Conservation (phyloP, 2,888 invertebrate genomes). For the Noctuana brunneofusca region DNA sequence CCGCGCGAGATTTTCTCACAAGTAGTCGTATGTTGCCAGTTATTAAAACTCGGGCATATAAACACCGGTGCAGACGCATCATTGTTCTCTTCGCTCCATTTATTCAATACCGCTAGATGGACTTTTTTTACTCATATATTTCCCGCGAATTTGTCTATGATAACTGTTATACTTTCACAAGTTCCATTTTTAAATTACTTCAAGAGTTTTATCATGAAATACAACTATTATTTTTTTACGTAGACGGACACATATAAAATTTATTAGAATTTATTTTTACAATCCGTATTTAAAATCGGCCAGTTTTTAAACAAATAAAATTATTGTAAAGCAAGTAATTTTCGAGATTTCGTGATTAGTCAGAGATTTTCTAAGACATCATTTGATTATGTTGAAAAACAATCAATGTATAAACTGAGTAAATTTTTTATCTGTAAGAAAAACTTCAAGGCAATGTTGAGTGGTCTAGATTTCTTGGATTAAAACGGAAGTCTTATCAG, state of each 20-base stretch:
- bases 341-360: too few species aligned
- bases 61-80: constrained; percentile 58
- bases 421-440: constrained; percentile 35
- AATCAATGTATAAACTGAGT: too few species aligned
- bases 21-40: constrained; percentile 38
- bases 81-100: constrained; percentile 76
- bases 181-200: neutral
- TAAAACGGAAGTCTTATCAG: constrained; percentile 29
- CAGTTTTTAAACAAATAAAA: too few species aligned
- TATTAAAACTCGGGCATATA: constrained; percentile 39
- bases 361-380: too few species aligned
- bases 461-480: constrained; percentile 27
- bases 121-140: constrained; percentile 10
- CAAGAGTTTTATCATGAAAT: too few species aligned
- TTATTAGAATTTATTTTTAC: too few species aligned
- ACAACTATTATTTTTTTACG: too few species aligned
- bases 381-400: too few species aligned
- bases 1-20: constrained; percentile 42
- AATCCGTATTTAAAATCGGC: too few species aligned
- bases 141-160: constrained; percentile 1
- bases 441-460: constrained; percentile 38
- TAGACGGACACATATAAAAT: too few species aligned
- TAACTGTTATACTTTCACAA: neutral
- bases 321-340: too few species aligned
- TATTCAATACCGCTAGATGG: constrained; percentile 59